Evolutionary conservation across 23 tunicate species (phyloP).

Genomic region (Trididemnum nubilum): DNA sequence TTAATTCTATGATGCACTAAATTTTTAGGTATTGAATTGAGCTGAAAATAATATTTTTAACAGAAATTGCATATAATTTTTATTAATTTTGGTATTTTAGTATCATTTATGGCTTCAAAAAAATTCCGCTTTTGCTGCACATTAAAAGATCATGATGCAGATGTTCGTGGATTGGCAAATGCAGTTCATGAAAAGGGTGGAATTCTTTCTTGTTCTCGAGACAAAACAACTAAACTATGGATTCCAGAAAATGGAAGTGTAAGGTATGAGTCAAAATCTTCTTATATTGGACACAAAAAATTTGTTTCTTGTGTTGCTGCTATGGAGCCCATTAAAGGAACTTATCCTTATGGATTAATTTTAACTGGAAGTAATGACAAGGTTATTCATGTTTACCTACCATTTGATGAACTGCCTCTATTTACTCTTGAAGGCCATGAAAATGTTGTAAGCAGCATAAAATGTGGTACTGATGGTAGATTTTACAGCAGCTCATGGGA

Average conservation of each 20-base stretch:
- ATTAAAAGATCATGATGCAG: constrained; percentile 65
- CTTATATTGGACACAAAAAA: constrained; percentile 62
- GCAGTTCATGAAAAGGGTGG: constrained; percentile 17
- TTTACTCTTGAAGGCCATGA: constrained; percentile 48
- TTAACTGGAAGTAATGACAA: constrained; percentile 82
- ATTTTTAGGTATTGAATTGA: no score
- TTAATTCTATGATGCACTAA: no score
- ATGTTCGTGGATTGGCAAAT: constrained; percentile 46
- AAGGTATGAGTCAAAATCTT: constrained; percentile 26
- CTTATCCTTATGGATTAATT: constrained; percentile 68
- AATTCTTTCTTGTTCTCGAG: constrained; percentile 65
- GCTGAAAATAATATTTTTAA: no score
- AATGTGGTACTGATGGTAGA: constrained; percentile 37
- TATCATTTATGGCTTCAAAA: constrained; percentile 8
- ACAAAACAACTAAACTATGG: constrained; percentile 61
- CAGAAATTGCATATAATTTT: no score
- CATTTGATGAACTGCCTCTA: constrained; percentile 28
- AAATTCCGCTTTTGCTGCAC: constrained; percentile 33
- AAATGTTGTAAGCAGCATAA: constrained; percentile 29
- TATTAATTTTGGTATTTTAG: no score
- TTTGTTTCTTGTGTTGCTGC: constrained; percentile 74
- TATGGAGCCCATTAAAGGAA: constrained; percentile 35
- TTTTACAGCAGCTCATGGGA: constrained; percentile 84
- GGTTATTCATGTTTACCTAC: constrained; percentile 40
- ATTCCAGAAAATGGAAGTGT: constrained; percentile 26